Evolutionary conservation across 2,888 invertebrate species (phyloP).

Genomic region (Campoplex capitator): DNA sequence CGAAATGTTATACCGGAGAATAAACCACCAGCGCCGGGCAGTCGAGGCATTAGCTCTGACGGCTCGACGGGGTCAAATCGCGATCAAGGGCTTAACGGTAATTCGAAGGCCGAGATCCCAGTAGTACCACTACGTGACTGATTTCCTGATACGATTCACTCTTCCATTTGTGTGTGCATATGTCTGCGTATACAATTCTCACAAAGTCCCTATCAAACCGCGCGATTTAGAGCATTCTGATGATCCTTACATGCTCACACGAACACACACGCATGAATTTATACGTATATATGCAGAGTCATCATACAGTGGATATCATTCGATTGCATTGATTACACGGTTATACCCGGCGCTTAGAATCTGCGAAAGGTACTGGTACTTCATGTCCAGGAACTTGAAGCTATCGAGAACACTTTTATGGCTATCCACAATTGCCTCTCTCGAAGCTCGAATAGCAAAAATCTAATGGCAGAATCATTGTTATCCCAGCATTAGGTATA

Average conservation of each 20-base stretch:
- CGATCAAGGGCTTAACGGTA: conserved; percentile 84
- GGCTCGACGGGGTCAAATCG: conserved; percentile 81
- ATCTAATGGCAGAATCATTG: conserved; percentile 48
- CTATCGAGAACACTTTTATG: conserved; percentile 22
- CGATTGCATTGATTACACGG: conserved; percentile 64
- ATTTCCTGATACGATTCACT: conserved; percentile 76
- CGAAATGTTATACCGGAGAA: conserved; percentile 76
- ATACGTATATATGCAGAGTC: conserved; percentile 20
- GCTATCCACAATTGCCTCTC: conserved; percentile 37
- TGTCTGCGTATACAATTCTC: background rate
- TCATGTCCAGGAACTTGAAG: background rate
- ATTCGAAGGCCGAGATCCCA: conserved; percentile 80
- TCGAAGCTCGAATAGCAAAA: conserved; percentile 34
- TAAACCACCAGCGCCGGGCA: conserved; percentile 45
- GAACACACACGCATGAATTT: background rate
- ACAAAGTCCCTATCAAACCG: conserved; percentile 23
- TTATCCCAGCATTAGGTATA: conserved; percentile 27
- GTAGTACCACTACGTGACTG: conserved; percentile 73
- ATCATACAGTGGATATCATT: conserved; percentile 54
- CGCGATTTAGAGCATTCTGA: conserved; percentile 40
- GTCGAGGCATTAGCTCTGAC: conserved; percentile 35
- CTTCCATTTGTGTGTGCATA: conserved; percentile 36
- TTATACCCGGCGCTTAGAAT: conserved; percentile 34
- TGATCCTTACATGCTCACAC: conserved; percentile 15
- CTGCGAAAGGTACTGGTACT: conserved; percentile 26